phyloP scores from a whole-genome alignment of 2,888 invertebrate genomes.

The Pseudanteris insignis region DNA sequence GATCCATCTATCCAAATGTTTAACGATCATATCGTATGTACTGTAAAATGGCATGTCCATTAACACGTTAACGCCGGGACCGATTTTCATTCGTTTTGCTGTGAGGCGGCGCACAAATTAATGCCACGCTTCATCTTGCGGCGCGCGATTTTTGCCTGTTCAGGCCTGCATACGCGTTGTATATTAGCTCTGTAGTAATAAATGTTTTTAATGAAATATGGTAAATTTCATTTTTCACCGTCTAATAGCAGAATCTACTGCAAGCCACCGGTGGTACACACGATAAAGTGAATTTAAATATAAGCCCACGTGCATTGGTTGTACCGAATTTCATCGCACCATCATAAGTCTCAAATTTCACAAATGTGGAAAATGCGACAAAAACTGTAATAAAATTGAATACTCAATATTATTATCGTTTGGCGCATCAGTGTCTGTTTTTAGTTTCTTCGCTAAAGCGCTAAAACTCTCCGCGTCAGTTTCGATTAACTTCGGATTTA shows the following conservation, averaged over 20 bases:
- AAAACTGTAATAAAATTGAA: slow-evolving; percentile 42
- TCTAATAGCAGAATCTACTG: slow-evolving; percentile 13
- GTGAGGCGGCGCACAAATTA: no score
- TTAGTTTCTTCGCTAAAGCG: slow-evolving; percentile 7
- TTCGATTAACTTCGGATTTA: slow-evolving; percentile 11
- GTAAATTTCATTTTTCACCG: no score
- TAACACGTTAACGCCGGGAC: slow-evolving; percentile 13
- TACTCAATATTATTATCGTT: no score
- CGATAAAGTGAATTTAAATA: slow-evolving; percentile 17
- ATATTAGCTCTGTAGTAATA: slow-evolving; percentile 28
- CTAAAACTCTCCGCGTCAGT: slow-evolving; percentile 11
- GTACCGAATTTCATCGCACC: slow-evolving; percentile 21
- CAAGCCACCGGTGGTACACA: slow-evolving; percentile 5
- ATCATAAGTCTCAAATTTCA: slow-evolving; percentile 42
- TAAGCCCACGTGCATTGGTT: slow-evolving; percentile 18
- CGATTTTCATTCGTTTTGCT: no score
- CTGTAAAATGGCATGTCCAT: slow-evolving; percentile 22
- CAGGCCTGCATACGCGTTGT: slow-evolving; percentile 27
- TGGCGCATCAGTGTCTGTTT: not conserved
- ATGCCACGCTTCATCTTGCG: no score
- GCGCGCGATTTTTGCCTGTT: no score
- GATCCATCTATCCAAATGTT: slow-evolving; percentile 10
- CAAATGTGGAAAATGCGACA: slow-evolving; percentile 37
- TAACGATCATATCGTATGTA: slow-evolving; percentile 14
- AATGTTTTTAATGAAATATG: slow-evolving; percentile 11